Conservation (phyloP, 2,113 vertebrate genomes). For the Phylloscopus trochiloides region DNA sequence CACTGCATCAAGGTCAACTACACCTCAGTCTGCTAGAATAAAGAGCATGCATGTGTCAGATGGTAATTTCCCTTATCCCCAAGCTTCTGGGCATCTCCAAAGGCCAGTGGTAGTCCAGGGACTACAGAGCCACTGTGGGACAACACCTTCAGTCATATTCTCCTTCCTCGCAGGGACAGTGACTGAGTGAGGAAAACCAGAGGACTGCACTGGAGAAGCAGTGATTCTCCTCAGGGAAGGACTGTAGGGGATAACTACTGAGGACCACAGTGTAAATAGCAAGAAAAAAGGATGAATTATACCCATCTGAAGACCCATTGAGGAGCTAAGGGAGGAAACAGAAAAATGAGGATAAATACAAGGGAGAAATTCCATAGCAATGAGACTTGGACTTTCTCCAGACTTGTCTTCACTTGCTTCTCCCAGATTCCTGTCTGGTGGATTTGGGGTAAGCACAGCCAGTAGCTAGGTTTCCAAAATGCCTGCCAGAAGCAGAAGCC, state of each 20-base stretch:
- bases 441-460: not conserved
- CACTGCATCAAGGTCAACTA: not conserved
- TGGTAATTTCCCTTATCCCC: not conserved
- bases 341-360: not conserved
- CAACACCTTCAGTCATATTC: not conserved
- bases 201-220: not conserved
- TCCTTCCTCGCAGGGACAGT: not conserved
- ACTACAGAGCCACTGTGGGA: not conserved
- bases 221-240: not conserved
- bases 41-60: not conserved
- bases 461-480: not conserved
- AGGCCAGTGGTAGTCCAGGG: not conserved
- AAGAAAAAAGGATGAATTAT: not conserved
- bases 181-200: not conserved
- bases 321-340: not conserved
- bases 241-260: not conserved
- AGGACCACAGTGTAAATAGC: not conserved
- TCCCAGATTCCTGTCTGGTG: not conserved
- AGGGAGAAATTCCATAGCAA: not conserved
- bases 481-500: not conserved
- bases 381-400: not conserved
- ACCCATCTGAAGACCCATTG: not conserved
- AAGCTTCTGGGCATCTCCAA: not conserved
- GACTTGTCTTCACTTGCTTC: not conserved
- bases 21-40: not conserved